A percentile compares a stretch with the other conserved stretches of the same genome.
Conservation (phyloP, 2,888 invertebrate genomes). For the Pardosa pseudoannulata region DNA sequence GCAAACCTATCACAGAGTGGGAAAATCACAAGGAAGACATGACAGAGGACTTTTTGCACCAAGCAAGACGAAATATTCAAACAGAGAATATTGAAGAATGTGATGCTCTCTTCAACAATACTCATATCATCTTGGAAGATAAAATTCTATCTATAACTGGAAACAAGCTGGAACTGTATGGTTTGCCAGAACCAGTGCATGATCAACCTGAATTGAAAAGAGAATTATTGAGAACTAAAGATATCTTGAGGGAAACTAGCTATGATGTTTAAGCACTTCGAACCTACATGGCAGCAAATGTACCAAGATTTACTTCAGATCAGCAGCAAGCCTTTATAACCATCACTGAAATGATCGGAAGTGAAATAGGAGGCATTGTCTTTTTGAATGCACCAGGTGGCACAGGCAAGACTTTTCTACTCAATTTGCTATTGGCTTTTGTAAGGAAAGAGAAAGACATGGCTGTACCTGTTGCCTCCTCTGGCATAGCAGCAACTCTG, state of each 20-base stretch:
- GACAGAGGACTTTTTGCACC: neutral
- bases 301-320: neutral
- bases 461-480: constrained; percentile 13
- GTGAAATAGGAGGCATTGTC: constrained; percentile 21
- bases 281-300: neutral
- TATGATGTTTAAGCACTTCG: neutral
- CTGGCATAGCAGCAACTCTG: constrained; percentile 26
- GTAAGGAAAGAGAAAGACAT: neutral
- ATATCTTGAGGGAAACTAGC: neutral
- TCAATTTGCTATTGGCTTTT: constrained; percentile 9
- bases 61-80: neutral
- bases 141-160: neutral
- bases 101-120: neutral
- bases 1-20: neutral
- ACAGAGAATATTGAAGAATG: neutral
- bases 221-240: neutral
- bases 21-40: neutral
- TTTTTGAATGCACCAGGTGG: constrained; percentile 78
- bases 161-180: no score
- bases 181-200: neutral
- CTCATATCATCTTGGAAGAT: neutral
- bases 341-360: neutral
- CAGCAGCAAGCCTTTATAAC: neutral
- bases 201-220: neutral
- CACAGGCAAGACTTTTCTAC: constrained; percentile 78